Conservation (phyloP, 2,888 invertebrate species). For the Eristalis intricaria region DNA sequence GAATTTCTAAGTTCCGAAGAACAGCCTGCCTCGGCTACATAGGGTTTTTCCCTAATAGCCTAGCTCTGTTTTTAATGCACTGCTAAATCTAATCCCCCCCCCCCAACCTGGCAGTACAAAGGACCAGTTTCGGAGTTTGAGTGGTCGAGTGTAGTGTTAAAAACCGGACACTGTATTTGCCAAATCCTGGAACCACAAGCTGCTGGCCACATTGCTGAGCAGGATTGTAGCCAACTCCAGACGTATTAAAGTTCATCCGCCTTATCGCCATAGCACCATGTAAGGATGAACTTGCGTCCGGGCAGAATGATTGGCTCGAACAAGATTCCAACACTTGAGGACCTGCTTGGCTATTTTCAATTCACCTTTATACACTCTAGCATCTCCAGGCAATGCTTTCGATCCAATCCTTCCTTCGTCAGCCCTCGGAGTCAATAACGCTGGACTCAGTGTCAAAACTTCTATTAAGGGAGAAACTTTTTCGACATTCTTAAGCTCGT, state of each 20-base stretch:
- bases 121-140: too few species aligned
- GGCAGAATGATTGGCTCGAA: slow-evolving; percentile 91
- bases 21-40: too few species aligned
- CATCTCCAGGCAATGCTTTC: slow-evolving; percentile 40
- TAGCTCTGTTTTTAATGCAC: too few species aligned
- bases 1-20: too few species aligned
- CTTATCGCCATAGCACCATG: slow-evolving; percentile 86
- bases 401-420: slow-evolving; percentile 60
- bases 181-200: slow-evolving; percentile 98
- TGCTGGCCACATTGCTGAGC: slow-evolving; percentile 93
- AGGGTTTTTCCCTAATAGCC: too few species aligned
- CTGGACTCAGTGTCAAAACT: slow-evolving; percentile 75
- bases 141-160: too few species aligned
- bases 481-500: slow-evolving; percentile 81
- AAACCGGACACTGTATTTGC: slow-evolving; percentile 95
- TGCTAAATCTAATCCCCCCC: too few species aligned
- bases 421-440: slow-evolving; percentile 31
- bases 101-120: too few species aligned
- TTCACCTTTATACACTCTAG: slow-evolving; percentile 80
- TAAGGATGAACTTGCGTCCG: slow-evolving; percentile 86
- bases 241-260: slow-evolving; percentile 82
- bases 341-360: slow-evolving; percentile 92
- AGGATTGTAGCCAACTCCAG: slow-evolving; percentile 93
- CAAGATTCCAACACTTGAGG: slow-evolving; percentile 91
- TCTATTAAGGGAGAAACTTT: slow-evolving; percentile 25